These are phyloP conservation scores for Parazoanthus swiftii DNA, from an alignment of 92 coral and sea anemone species.

Conservation along the genomic window DNA sequence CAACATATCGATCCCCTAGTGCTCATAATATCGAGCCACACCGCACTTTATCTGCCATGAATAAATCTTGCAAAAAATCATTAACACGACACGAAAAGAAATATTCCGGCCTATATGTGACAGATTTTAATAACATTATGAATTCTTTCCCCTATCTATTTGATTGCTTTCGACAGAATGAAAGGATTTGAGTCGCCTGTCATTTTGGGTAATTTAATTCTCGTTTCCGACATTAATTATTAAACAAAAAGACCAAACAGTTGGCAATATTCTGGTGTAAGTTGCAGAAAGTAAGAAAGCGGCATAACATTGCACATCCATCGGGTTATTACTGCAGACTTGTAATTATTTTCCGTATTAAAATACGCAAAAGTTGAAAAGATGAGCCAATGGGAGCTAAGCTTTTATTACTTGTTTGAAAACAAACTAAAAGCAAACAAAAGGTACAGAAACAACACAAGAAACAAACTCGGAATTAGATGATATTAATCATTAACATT, in stretches of 20 bases:
- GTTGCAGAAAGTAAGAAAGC: background rate
- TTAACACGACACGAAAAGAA: constrained; percentile 14
- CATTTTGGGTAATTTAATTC: constrained; percentile 28
- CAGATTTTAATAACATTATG: constrained; percentile 42
- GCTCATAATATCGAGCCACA: background rate
- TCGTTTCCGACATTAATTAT: constrained; percentile 46
- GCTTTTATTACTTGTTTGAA: background rate
- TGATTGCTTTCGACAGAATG: constrained; percentile 44
- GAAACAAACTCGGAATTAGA: background rate
- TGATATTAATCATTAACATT: background rate
- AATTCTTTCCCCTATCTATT: constrained; percentile 28
- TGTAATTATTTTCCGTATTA: background rate
- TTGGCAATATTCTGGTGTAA: constrained; percentile 19
- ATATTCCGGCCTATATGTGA: constrained; percentile 29
- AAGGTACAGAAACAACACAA: background rate
- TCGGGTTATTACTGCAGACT: background rate
- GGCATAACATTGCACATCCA: background rate
- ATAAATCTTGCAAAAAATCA: constrained; percentile 17
- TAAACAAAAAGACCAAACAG: constrained; percentile 25
- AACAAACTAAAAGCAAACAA: background rate
- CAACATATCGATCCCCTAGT: background rate
- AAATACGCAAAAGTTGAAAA: too few relatives aligned
- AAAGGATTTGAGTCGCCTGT: constrained; percentile 29
- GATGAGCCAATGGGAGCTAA: background rate
- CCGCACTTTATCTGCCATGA: background rate